Conservation (phyloP, 2,113 vertebrate species). For the Cottus gobio region DNA sequence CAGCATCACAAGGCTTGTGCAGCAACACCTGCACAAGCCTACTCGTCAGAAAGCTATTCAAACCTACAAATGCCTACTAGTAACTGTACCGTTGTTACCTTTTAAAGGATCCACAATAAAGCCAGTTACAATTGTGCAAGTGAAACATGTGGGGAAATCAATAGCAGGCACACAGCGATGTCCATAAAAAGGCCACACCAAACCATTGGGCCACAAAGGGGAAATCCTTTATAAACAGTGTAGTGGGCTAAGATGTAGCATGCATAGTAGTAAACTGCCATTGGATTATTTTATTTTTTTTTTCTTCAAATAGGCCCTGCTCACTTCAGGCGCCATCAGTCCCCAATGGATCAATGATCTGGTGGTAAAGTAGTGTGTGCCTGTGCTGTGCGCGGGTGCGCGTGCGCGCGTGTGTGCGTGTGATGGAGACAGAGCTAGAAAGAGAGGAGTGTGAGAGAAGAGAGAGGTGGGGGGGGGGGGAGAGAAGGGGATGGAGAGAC, state of each 20-base stretch:
- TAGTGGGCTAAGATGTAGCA: slow-evolving; percentile 18
- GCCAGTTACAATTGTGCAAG: not conserved
- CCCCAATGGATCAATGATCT: slow-evolving; percentile 58
- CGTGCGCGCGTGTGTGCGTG: not conserved
- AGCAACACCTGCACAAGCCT: not conserved
- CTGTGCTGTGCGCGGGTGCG: not conserved
- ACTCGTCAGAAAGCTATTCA: not conserved
- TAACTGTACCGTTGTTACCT: not conserved
- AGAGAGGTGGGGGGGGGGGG: not conserved
- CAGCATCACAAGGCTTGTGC: too few relatives aligned
- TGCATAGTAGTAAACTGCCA: slow-evolving; percentile 37
- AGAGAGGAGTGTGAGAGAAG: not conserved
- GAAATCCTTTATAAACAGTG: slow-evolving; percentile 28
- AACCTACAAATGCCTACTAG: not conserved
- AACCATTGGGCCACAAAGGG: slow-evolving; percentile 37
- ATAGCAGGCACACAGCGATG: slow-evolving; percentile 23
- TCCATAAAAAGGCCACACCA: slow-evolving; percentile 31
- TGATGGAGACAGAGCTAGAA: not conserved
- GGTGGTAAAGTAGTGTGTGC: slow-evolving; percentile 34
- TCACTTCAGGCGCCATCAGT: slow-evolving; percentile 58
- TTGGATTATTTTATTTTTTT: slow-evolving; percentile 44
- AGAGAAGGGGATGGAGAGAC: slow-evolving; percentile 18
- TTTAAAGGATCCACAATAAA: not conserved
- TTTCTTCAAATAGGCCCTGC: slow-evolving; percentile 18
- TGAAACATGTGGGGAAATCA: slow-evolving; percentile 31